Evolutionary conservation across 2,888 invertebrate genomes (phyloP), one percentile per base, ranked within the genome.

Genomic region (Oscheius sp.): DNA sequence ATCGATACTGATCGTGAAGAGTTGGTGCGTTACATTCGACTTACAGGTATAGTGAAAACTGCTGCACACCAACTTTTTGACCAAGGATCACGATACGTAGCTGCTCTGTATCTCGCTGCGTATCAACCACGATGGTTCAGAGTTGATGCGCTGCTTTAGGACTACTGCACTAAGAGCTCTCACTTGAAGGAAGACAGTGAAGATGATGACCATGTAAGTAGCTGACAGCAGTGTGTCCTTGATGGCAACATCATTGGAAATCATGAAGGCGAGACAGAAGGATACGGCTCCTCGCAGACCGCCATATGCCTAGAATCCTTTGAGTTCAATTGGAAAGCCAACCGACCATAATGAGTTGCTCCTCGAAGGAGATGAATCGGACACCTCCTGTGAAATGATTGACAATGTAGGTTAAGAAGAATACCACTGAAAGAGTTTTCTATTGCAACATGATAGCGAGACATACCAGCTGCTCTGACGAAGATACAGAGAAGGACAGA

Each of bases 261-360:
- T 86, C 89, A 92, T 90, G 73, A 91, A 91, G 1, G 91, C 92
- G 60, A 92, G 87, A 0, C 91, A 92, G 86, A 92, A 92, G 47
- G 91, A 91, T 1, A 92, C 91, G 2, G 92, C 92, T 3, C 92
- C 92, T 48, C 92, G 87, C 37, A 92, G 88, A 13, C 92, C 92
- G 29, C 92, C 92, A 80, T 92, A 92, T 7, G 91, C 90, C 91
- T 90, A 74, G 63, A 82, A 74, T 63, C 21, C 50, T n/a, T 9
- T 21, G 21, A 48, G n/a, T 9, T 50, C 3, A 5, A 42, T 53
- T 1, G 11, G 10, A n/a, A 7, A n/a, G 4, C 55, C 60, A 42
- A 60, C 42, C 48, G 66, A 91, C 91, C 90, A 92, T 91, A 68
- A 92, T 91, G 77, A 92, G 90, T 88, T 92, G 92, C 81, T 92